These are phyloP conservation scores for Stigmatopora argus DNA, from an alignment of 2,113 vertebrate species.

Conservation along the genomic window DNA sequence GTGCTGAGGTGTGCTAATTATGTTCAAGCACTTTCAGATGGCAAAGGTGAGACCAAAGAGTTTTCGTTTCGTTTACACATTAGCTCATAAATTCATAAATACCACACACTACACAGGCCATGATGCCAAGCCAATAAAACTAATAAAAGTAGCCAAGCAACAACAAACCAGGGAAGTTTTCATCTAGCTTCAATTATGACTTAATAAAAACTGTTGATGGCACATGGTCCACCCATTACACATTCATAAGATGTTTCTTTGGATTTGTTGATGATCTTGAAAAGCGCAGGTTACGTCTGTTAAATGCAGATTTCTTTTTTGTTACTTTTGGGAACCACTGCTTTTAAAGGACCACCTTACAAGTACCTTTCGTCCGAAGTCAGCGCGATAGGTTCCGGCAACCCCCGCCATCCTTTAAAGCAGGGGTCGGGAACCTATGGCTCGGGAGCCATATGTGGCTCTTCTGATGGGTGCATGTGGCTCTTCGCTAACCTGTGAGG, in stretches of 20 bases:
- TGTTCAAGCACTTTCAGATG: conserved; percentile 37
- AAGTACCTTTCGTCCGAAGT: no score
- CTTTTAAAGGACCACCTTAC: no score
- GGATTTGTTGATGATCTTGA: conserved; percentile 20
- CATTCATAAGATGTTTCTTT: conserved; percentile 11
- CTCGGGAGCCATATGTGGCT: no score
- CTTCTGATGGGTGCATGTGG: no score
- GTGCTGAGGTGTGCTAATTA: conserved; percentile 57
- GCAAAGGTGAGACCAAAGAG: conserved; percentile 44
- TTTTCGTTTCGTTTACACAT: conserved; percentile 53
- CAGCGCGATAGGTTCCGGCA: no score
- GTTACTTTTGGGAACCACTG: no score
- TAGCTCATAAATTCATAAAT: conserved; percentile 33
- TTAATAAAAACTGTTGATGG: conserved; percentile 20
- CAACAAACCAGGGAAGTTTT: conserved; percentile 24
- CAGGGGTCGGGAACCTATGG: no score
- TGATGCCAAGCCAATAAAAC: conserved; percentile 13
- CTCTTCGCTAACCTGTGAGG: no score
- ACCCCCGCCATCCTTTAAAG: no score
- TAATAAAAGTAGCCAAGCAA: conserved; percentile 18
- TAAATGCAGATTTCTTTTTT: no score
- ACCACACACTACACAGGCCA: conserved; percentile 39
- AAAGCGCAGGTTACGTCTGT: neutral
- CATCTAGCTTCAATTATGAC: conserved; percentile 32
- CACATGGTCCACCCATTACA: conserved; percentile 13